Base-by-base conservation (phyloP, 2,113 vertebrate species). In the Tretioscincus oriximinensis region DNA sequence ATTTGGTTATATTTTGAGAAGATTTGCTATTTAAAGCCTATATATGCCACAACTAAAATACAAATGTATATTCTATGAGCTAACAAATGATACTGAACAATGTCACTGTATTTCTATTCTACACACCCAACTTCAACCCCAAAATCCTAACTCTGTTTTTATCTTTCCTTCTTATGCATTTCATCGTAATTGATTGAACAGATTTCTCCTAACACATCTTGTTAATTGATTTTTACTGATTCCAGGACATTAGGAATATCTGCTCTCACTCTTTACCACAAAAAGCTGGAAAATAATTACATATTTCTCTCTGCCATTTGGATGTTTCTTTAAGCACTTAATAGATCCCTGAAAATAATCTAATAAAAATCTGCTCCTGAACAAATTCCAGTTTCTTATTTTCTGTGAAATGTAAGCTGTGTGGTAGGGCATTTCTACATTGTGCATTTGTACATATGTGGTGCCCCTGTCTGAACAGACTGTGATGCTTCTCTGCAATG, bases 361-460 rank as follows among this genome's bases (percentile, higher is more conserved):
- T 76, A 80, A 84, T 84, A 84, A 84, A 80, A 68, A 20, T 64
- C 61, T 1, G 54, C 73, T 71, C 77, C 66, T 75, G 72, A 76
- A 28, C 72, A 80, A 65, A 24, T 54, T 64, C 58, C 18, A 51
- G 41, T 64, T 76, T 31, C 47, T 84, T 75, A 79, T 80, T 73
- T 82, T 64, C 58, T 75, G 28, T 28, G 45, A 66, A 71, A 28
- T 51, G 51, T 20, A 78, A 74, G 35, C 20, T 41, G 24, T 58
- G 5, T 31, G 41, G 20, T 41, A 49, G 35, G n/a, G 65, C 26
- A 47, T 76, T 69, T 31, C 26, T 74, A 22, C 58, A 45, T 41
- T 29, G 61, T 60, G 5, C 26, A 58, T 63, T 7, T 9, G 45
- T 31, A 8, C 47, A 10, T 26, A 24, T n/a, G n/a, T n/a, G n/a